Evolutionary conservation across 2,113 vertebrate genomes (phyloP).

Genomic region (Gallinago media): DNA sequence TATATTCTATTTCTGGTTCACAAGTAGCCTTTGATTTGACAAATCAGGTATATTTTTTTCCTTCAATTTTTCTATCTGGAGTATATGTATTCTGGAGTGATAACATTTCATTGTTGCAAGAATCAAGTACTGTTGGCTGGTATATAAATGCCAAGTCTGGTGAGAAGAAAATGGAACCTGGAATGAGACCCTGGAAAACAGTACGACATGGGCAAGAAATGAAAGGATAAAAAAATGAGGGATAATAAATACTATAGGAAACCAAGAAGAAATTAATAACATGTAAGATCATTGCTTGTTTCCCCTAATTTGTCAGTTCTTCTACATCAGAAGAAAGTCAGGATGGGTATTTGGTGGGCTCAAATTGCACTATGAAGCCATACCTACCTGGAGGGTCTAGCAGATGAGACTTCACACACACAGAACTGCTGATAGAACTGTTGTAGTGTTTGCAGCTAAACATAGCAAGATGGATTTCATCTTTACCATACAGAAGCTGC

Average conservation of each 20-base stretch:
- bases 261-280: background rate
- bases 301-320: background rate
- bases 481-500: background rate
- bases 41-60: background rate
- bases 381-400: background rate
- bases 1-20: background rate
- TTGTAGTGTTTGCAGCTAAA: background rate
- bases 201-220: background rate
- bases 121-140: background rate
- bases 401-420: background rate
- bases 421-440: background rate
- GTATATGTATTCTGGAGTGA: background rate
- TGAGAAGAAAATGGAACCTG: background rate
- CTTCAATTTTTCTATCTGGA: background rate
- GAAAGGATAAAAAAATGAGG: background rate
- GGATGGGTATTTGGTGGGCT: background rate
- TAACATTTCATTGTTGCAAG: background rate
- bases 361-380: background rate
- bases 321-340: background rate
- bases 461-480: background rate
- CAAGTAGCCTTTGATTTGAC: background rate
- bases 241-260: background rate
- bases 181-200: background rate
- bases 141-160: background rate
- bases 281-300: background rate